Conservation (phyloP, 2,888 invertebrate genomes). For the Pandemis cinnamomeana region DNA sequence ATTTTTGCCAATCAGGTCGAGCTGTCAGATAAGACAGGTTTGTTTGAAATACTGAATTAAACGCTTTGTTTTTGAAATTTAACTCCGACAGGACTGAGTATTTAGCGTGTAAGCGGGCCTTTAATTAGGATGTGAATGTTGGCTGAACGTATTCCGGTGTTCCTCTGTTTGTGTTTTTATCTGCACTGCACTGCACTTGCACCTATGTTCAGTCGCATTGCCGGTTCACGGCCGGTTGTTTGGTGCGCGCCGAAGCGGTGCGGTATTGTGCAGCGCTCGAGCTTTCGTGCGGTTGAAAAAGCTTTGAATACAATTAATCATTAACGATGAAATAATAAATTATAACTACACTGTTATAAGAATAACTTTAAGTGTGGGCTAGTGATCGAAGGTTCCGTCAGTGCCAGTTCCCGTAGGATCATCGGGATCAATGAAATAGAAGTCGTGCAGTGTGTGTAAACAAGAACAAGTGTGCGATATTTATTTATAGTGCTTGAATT, state of each 20-base stretch:
- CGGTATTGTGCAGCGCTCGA: neutral
- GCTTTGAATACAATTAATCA: constrained; percentile 29
- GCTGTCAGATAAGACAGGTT: neutral
- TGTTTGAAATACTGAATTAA: constrained; percentile 10
- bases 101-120: neutral
- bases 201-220: constrained; percentile 36
- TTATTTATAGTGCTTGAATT: constrained; percentile 30
- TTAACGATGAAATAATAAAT: constrained; percentile 27
- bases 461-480: constrained; percentile 37
- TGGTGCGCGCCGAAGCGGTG: constrained; percentile 24
- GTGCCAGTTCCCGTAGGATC: constrained; percentile 8
- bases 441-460: constrained; percentile 36
- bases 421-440: constrained; percentile 32
- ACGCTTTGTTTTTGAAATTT: neutral
- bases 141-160: constrained; percentile 1
- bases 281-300: constrained; percentile 37
- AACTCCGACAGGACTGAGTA: neutral
- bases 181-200: constrained; percentile 30
- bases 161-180: constrained; percentile 39
- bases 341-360: constrained; percentile 13
- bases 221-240: constrained; percentile 42
- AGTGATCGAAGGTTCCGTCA: neutral
- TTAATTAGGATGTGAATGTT: constrained; percentile 16
- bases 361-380: constrained; percentile 8
- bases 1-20: neutral